These are phyloP conservation scores for Mylabris phalerata DNA, from an alignment of 1,140 invertebrate genomes.

Conservation along the genomic window DNA sequence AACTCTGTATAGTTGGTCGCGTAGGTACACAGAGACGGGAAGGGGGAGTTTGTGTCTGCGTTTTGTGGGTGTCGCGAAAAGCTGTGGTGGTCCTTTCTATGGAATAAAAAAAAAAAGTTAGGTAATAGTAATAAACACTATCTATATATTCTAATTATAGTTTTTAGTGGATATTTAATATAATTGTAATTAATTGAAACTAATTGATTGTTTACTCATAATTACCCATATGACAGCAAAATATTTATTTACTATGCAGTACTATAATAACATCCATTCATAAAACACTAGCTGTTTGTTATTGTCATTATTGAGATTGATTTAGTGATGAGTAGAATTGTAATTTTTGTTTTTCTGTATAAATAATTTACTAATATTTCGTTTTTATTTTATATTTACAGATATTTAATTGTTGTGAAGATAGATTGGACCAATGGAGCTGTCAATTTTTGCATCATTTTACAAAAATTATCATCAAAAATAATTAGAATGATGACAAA, in stretches of 20 bases:
- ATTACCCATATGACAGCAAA: constrained; percentile 20
- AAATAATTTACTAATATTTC: not conserved
- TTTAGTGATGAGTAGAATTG: not conserved
- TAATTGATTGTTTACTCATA: constrained; percentile 8
- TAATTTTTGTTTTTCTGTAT: not conserved
- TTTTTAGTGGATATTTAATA: not conserved
- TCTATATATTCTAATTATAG: constrained; percentile 8
- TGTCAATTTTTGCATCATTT: constrained; percentile 9
- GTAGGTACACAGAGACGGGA: not conserved
- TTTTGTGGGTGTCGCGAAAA: constrained; percentile 27
- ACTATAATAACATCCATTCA: constrained; percentile 37
- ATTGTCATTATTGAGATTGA: constrained; percentile 7
- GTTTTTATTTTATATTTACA: constrained; percentile 1
- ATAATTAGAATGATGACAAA: constrained; percentile 11
- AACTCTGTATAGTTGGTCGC: no score
- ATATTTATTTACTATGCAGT: constrained; percentile 36
- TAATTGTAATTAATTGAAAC: constrained; percentile 1
- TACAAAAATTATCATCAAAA: constrained; percentile 11
- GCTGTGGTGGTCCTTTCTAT: constrained; percentile 19
- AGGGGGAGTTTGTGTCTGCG: constrained; percentile 17
- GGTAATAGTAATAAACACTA: constrained; percentile 18
- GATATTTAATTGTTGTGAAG: not conserved
- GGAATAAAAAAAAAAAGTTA: constrained; percentile 21
- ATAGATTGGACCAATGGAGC: not conserved
- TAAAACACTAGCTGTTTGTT: constrained; percentile 31